Evolutionary conservation across 2,888 invertebrate species (phyloP).

Genomic region (Phrixothrix hirtus): DNA sequence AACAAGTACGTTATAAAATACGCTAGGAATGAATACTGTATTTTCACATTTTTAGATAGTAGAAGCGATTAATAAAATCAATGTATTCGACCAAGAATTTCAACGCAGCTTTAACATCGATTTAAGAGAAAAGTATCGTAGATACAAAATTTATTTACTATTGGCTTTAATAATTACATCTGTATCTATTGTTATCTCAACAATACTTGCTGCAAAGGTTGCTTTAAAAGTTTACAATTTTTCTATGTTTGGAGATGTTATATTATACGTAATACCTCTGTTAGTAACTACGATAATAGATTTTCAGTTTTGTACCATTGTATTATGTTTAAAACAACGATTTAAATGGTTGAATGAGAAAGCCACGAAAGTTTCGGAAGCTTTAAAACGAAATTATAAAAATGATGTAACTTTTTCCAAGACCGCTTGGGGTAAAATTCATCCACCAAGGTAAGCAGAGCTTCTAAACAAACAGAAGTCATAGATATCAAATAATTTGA

Average conservation of each 20-base stretch:
- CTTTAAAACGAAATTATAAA: not conserved
- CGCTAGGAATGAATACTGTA: no score
- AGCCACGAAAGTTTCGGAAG: not conserved
- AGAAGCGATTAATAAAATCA: not conserved
- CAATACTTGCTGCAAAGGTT: not conserved
- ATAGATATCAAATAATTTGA: not conserved
- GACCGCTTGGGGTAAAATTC: not conserved
- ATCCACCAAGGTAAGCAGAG: not conserved
- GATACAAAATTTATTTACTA: not conserved
- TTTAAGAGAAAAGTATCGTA: not conserved
- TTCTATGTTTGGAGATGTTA: not conserved
- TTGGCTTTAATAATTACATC: not conserved
- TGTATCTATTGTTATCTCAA: not conserved
- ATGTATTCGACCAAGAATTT: not conserved
- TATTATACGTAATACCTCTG: not conserved
- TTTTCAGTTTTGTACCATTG: constrained; percentile 6
- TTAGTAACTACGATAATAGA: not conserved
- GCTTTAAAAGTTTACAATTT: not conserved
- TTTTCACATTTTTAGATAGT: not conserved
- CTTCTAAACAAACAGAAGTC: not conserved
- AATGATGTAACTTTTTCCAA: not conserved
- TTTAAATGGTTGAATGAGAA: constrained; percentile 1
- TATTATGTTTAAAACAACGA: constrained; percentile 4
- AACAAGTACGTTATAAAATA: constrained; percentile 5
- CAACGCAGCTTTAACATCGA: not conserved